phyloP scores from a whole-genome alignment of 2,888 invertebrate species.

The Limenitis camilla region DNA sequence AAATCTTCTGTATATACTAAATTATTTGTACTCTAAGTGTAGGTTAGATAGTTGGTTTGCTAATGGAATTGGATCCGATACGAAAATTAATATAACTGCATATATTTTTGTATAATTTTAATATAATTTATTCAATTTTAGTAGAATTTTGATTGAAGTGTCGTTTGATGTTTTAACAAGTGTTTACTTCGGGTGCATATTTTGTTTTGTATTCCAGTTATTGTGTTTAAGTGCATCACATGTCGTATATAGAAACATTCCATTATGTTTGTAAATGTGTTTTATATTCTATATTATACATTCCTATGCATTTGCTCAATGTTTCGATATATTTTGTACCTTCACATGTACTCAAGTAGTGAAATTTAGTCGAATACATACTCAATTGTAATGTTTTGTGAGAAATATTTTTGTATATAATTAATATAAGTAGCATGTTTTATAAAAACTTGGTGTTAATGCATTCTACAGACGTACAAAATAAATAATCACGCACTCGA shows the following conservation, averaged over 20 bases:
- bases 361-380: constrained; percentile 54
- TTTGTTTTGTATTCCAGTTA: constrained; percentile 24
- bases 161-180: constrained; percentile 49
- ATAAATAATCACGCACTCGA: constrained; percentile 70
- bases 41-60: constrained; percentile 51
- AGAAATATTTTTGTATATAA: constrained; percentile 32
- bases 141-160: constrained; percentile 59
- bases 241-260: constrained; percentile 23
- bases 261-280: constrained; percentile 14
- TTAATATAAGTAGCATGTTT: constrained; percentile 35
- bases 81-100: constrained; percentile 37
- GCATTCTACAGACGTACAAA: constrained; percentile 66
- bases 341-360: constrained; percentile 49
- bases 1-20: constrained; percentile 66
- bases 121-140: constrained; percentile 66
- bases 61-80: constrained; percentile 41
- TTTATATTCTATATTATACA: constrained; percentile 23
- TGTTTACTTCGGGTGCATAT: constrained; percentile 54
- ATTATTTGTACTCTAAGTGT: constrained; percentile 55
- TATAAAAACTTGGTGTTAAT: constrained; percentile 50
- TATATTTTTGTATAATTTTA: constrained; percentile 48
- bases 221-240: background rate
- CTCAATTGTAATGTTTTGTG: constrained; percentile 43
- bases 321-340: constrained; percentile 27
- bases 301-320: constrained; percentile 23